Evolutionary conservation across 35 echinoderm and acorn worm genomes (phyloP), one percentile per base, ranked within the genome.

Genomic region (Eucidaris tribuloides): DNA sequence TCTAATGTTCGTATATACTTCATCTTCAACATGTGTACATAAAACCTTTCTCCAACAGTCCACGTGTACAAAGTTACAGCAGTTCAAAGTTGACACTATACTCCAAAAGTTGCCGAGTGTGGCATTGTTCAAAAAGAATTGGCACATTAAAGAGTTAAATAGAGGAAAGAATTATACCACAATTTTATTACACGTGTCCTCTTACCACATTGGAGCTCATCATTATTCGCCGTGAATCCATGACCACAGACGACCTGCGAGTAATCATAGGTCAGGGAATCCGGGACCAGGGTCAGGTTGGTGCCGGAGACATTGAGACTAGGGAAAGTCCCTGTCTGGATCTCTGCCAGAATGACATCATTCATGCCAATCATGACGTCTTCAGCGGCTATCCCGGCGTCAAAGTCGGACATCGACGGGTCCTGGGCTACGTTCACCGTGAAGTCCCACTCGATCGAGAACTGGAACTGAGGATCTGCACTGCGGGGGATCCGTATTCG

Each of bases 161-260:
- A n/a, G n/a, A n/a, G n/a, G n/a, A n/a, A n/a, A n/a, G n/a, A n/a
- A n/a, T n/a, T n/a, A n/a, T n/a, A n/a, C n/a, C n/a, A n/a, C n/a
- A n/a, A n/a, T n/a, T n/a, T n/a, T n/a, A 79, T 27, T 14, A 23
- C 19, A 42, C 13, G 18, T 58, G 30, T 17, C 17, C 62, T 49
- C 82, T 49, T 78, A 86, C 84, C 33, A 42, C 84, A 86, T 14
- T 76, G 35, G 31, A 76, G 43, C 45, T 78, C 55, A 13, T 60
- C 27, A 61, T 86, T 86, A 71, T 86, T 33, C 4, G 84, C 84
- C 17, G 70, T 79, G 50, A 49, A 86, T 39, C 84, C 84, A 56
- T 76, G n/a, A 30, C 79, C 71, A 77, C 84, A 86, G 0, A 46
- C 7, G 27, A 86, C 68, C 71, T 79, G 70, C 41, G 84, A 44